Evolutionary conservation across 2,888 invertebrate genomes (phyloP).

Genomic region (Hemicrepidius hirtus): DNA sequence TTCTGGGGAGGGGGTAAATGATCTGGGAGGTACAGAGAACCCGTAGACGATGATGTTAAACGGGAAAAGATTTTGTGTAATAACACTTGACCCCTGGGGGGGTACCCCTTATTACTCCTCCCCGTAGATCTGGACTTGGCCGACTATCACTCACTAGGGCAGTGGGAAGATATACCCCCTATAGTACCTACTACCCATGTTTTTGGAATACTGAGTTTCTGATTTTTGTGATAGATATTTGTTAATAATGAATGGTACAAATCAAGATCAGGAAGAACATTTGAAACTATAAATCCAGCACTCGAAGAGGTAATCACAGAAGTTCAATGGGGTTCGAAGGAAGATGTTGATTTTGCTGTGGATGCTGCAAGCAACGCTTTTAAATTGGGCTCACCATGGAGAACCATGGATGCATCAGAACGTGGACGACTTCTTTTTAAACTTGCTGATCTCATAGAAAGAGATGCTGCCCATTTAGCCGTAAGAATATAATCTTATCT

Average conservation of each 20-base stretch:
- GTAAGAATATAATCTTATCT: conserved; percentile 73
- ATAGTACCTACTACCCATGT: no score
- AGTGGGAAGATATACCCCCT: no score
- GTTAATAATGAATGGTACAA: conserved; percentile 98
- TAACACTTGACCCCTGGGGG: no score
- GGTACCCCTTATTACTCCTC: no score
- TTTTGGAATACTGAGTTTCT: no score
- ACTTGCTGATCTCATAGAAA: conserved; percentile 89
- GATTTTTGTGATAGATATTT: conserved; percentile 80
- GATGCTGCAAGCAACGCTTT: conserved; percentile 87
- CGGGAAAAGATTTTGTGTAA: no score
- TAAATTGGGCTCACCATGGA: conserved; percentile 84
- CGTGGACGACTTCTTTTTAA: conserved; percentile 85
- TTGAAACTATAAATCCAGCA: conserved; percentile 89
- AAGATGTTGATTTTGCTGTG: conserved; percentile 87
- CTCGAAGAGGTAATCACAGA: conserved; percentile 87
- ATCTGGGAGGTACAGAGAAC: no score
- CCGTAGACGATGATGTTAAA: no score
- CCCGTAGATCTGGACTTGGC: no score
- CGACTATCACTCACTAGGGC: no score
- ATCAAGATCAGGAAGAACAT: conserved; percentile 90
- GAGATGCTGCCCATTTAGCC: conserved; percentile 86
- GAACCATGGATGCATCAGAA: conserved; percentile 90
- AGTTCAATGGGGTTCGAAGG: conserved; percentile 84
- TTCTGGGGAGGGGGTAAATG: no score